A percentile compares a stretch with the other conserved stretches of the same genome.
Evolutionary conservation across 2,113 vertebrate species (phyloP).

Genomic region (Lophura nycthemera): DNA sequence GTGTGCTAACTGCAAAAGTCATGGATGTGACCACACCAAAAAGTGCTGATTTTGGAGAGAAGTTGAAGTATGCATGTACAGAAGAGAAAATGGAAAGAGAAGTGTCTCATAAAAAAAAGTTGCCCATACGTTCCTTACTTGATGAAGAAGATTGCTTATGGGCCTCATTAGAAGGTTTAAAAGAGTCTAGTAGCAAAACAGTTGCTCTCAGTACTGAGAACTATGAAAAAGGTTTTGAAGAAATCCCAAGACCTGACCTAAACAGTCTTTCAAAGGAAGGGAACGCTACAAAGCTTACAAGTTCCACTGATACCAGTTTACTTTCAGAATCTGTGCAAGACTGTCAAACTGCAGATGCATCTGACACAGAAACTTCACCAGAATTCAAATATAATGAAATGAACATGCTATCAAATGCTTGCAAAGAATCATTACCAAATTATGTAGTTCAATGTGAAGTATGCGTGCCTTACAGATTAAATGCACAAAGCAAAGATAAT

Average conservation of each 20-base stretch:
- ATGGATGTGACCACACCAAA: neutral
- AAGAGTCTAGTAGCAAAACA: neutral
- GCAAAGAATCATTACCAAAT: neutral
- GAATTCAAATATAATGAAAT: neutral
- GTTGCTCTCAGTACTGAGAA: neutral
- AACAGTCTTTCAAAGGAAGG: neutral
- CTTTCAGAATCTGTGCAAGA: neutral
- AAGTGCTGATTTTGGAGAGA: neutral
- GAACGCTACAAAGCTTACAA: neutral
- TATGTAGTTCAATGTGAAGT: neutral
- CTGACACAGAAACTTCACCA: neutral
- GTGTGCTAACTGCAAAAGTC: neutral
- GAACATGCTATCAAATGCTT: neutral
- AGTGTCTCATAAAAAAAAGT: neutral
- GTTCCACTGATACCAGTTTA: neutral
- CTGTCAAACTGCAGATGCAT: neutral
- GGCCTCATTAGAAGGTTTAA: slow-evolving; percentile 1
- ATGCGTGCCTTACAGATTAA: slow-evolving; percentile 2
- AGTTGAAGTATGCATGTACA: neutral
- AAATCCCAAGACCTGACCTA: slow-evolving; percentile 4
- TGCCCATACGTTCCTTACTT: neutral
- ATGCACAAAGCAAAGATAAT: neutral
- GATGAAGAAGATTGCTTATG: neutral
- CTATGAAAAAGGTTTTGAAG: neutral
- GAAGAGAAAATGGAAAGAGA: neutral